phyloP scores from a whole-genome alignment of 1,140 invertebrate species.

The Neotoxoptera formosana region DNA sequence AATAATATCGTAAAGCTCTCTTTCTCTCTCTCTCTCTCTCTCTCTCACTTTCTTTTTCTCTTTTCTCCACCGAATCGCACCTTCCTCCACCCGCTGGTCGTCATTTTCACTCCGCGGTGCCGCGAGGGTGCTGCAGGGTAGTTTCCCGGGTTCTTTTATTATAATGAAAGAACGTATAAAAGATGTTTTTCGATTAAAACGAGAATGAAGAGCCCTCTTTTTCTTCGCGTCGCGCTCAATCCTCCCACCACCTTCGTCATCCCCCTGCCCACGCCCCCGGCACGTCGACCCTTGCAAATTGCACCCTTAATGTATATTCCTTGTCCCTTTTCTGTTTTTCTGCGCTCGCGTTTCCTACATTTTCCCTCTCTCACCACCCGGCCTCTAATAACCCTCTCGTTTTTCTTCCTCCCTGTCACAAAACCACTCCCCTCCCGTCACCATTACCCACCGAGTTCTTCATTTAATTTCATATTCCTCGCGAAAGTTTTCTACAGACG shows the following conservation, averaged over 20 bases:
- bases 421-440: conserved; percentile 9
- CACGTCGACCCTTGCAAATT: conserved; percentile 36
- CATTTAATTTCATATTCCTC: conserved; percentile 46
- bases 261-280: not conserved
- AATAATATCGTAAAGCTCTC: conserved; percentile 56
- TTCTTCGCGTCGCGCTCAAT: conserved; percentile 41
- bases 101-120: not conserved
- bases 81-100: not conserved
- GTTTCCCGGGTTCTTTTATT: conserved; percentile 56
- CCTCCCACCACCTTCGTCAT: not conserved
- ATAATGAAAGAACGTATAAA: conserved; percentile 56
- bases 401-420: conserved; percentile 54
- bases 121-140: not conserved
- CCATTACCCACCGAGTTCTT: conserved; percentile 45
- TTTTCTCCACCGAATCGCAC: not conserved
- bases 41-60: not conserved
- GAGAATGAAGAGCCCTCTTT: conserved; percentile 57
- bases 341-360: conserved; percentile 44
- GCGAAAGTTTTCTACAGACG: conserved; percentile 31
- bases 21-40: not conserved
- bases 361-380: conserved; percentile 7
- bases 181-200: conserved; percentile 58
- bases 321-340: conserved; percentile 57
- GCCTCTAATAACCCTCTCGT: conserved; percentile 40
- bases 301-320: conserved; percentile 58